Base-by-base conservation (phyloP, 2,113 vertebrate genomes). In the Nycticebus coucang region DNA sequence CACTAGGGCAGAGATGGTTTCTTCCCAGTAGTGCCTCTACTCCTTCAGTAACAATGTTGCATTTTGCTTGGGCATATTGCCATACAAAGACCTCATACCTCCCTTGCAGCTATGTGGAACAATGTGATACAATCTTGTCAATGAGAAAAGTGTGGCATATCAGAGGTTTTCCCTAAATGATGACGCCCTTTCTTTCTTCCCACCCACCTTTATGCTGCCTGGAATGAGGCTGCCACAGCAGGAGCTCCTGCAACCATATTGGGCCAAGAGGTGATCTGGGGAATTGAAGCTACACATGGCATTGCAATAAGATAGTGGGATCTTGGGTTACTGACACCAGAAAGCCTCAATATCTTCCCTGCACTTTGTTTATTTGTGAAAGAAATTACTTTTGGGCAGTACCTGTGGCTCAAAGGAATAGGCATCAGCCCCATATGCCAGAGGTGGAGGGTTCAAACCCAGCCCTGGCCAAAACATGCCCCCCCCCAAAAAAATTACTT, bases 71-170 rank as follows among this genome's bases (percentile, higher is more conserved):
- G 7, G 8, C 55, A 7, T 30, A 9, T 24, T 57, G 41, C 55
- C n/a, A 10, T 10, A 7, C 21, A 53, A 41, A 83, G 71, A 14
- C 37, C 64, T 89, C 33, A 18, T n/a, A 72, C 26, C 2, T 91
- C 91, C 78, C 82, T 94, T 91, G 75, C 62, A 92, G 87, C 87
- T 89, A 37, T 30, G 50, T 84, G 30, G 71, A 68, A 41, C 53
- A 66, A 37, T 5, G 17, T 22, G 21, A 50, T 33, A 37, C 26
- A 30, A 62, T 94, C 68, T 86, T 57, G 64, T 30, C 9, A 17
- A 17, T 21, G 53, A 93, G 71, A 55, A 81, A 90, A 91, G 22
- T 2, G 85, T 17, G 10, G 18, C 19, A 71, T 35, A 41, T 33
- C 7, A 35, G n/a, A 66, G 86, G 45, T 22, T 57, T 11, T 26